These are phyloP conservation scores for Vanessa cardui DNA, from an alignment of 2,888 invertebrate genomes.

Conservation along the genomic window DNA sequence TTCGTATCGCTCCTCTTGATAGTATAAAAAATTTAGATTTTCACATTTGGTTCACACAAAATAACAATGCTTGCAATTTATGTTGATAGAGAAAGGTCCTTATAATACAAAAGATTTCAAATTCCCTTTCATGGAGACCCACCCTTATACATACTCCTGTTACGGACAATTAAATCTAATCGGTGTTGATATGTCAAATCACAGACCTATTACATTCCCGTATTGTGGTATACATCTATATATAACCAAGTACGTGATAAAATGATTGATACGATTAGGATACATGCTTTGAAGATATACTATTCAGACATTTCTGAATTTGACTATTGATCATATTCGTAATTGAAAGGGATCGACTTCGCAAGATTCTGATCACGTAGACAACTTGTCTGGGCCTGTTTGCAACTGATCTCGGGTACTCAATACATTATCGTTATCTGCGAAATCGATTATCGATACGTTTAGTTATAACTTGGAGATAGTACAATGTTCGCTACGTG, in stretches of 20 bases:
- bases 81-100: too few species aligned
- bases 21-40: too few species aligned
- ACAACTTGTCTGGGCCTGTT: constrained; percentile 54
- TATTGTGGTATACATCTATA: background rate
- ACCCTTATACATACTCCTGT: background rate
- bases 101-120: too few species aligned
- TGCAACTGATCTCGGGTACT: constrained; percentile 53
- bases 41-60: too few species aligned
- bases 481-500: constrained; percentile 7
- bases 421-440: constrained; percentile 66
- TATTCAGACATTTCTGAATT: constrained; percentile 53
- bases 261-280: constrained; percentile 30
- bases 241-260: constrained; percentile 6
- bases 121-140: too few species aligned
- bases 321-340: constrained; percentile 63
- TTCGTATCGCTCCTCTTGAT: too few species aligned
- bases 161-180: background rate
- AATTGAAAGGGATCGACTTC: constrained; percentile 61
- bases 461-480: constrained; percentile 23
- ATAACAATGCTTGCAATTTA: too few species aligned
- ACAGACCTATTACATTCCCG: background rate
- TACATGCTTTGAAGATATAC: constrained; percentile 37
- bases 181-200: constrained; percentile 7
- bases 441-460: constrained; percentile 60
- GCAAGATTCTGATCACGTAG: constrained; percentile 69